These are phyloP conservation scores for Whitmania pigra DNA, from an alignment of 1,140 invertebrate genomes.

Conservation along the genomic window DNA sequence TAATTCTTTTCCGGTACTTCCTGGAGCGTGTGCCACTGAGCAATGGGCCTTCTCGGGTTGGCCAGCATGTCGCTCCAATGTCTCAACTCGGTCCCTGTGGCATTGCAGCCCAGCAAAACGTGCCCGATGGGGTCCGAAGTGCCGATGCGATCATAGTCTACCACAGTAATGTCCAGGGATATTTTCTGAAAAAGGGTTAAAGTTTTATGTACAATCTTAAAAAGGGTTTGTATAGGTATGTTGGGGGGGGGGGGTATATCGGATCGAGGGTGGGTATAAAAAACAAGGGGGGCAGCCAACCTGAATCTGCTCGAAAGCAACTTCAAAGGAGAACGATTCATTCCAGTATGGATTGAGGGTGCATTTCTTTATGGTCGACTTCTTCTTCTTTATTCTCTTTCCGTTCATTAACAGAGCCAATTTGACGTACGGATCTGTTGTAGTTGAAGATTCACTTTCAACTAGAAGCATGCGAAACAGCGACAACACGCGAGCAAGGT, in stretches of 20 bases:
- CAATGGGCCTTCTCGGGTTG: conserved; percentile 90
- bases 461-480: not conserved
- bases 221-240: not conserved
- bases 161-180: conserved; percentile 90
- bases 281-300: conserved; percentile 45
- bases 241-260: not conserved
- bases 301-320: conserved; percentile 99
- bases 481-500: not conserved
- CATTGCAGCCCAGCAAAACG: conserved; percentile 89
- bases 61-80: conserved; percentile 97
- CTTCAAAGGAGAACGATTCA: conserved; percentile 99
- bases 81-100: conserved; percentile 86
- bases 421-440: conserved; percentile 97
- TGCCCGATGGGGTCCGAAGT: conserved; percentile 98
- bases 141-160: conserved; percentile 99
- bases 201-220: too few species aligned
- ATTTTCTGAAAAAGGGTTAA: conserved; percentile 84
- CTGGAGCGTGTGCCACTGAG: conserved; percentile 93
- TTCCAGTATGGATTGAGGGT: conserved; percentile 99
- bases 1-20: conserved; percentile 42
- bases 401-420: conserved; percentile 99
- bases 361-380: conserved; percentile 99
- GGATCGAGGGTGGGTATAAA: not conserved
- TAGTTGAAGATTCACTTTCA: not conserved
- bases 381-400: conserved; percentile 99